A percentile compares a stretch with the other conserved stretches of the same genome.
Evolutionary conservation across 2,888 invertebrate species (phyloP).

Genomic region (Apamea sordens): DNA sequence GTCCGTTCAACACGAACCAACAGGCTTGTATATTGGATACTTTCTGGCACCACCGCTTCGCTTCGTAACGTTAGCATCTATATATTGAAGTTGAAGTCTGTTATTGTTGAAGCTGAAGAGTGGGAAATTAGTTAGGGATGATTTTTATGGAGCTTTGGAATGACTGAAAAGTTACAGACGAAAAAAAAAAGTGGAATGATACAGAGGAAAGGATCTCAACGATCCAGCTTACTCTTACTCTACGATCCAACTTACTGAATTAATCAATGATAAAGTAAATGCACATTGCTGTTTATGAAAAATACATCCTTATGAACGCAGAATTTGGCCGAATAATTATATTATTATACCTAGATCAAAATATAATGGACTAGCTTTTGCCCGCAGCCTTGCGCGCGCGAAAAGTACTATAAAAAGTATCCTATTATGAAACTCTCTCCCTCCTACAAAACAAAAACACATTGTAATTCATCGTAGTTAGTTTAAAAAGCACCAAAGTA

Average conservation of each 20-base stretch:
- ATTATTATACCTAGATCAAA: no score
- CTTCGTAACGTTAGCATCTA: slow-evolving; percentile 12
- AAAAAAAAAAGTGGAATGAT: background rate
- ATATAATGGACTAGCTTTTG: no score
- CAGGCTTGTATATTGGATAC: slow-evolving; percentile 54
- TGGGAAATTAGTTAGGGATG: no score
- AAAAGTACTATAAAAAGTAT: background rate
- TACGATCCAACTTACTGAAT: no score
- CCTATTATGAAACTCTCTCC: no score
- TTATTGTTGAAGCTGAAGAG: background rate
- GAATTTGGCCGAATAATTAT: background rate
- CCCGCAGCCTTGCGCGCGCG: no score
- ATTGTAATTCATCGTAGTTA: background rate
- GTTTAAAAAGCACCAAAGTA: background rate
- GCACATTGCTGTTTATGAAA: background rate
- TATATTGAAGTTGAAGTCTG: background rate
- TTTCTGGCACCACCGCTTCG: slow-evolving; percentile 19
- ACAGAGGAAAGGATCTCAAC: background rate
- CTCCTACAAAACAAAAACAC: background rate
- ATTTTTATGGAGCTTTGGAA: no score
- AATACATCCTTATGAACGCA: no score
- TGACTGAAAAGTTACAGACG: no score
- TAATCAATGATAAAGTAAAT: background rate
- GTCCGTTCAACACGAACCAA: slow-evolving; percentile 35
- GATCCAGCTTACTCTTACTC: background rate